phyloP scores from a whole-genome alignment of 2,888 invertebrate genomes.

The Apodemia mormo region DNA sequence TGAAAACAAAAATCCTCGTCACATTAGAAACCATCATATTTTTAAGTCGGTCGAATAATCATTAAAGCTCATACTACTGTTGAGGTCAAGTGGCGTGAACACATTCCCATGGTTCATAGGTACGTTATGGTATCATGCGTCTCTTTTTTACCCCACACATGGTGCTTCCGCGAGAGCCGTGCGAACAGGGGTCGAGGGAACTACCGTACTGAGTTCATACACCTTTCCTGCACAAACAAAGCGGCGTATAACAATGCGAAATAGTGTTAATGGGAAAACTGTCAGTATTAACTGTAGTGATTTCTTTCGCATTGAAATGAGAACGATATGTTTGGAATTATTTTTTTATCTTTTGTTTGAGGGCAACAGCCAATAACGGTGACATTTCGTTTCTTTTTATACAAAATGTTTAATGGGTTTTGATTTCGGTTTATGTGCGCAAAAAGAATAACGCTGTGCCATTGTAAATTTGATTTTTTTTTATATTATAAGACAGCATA shows the following conservation, averaged over 20 bases:
- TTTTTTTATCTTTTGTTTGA: slow-evolving; percentile 12
- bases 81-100: slow-evolving; percentile 24
- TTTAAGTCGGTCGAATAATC: background rate
- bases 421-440: too few relatives aligned
- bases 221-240: slow-evolving; percentile 14
- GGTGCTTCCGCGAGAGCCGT: slow-evolving; percentile 64
- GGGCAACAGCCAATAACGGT: slow-evolving; percentile 3
- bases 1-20: background rate
- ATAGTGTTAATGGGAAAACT: slow-evolving; percentile 15
- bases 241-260: slow-evolving; percentile 11
- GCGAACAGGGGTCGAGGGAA: slow-evolving; percentile 72
- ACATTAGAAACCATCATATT: background rate
- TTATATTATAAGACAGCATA: too few relatives aligned
- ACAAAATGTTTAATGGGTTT: too few relatives aligned
- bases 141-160: slow-evolving; percentile 59
- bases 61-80: background rate
- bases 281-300: slow-evolving; percentile 6
- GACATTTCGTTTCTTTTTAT: background rate
- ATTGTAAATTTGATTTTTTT: too few relatives aligned
- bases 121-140: slow-evolving; percentile 49
- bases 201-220: slow-evolving; percentile 51
- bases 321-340: slow-evolving; percentile 11
- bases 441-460: too few relatives aligned
- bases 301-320: slow-evolving; percentile 6
- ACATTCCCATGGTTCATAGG: slow-evolving; percentile 36